Conservation (phyloP, 2,797 vertebrate genomes). For the Pseudotriccus pelzelni region DNA sequence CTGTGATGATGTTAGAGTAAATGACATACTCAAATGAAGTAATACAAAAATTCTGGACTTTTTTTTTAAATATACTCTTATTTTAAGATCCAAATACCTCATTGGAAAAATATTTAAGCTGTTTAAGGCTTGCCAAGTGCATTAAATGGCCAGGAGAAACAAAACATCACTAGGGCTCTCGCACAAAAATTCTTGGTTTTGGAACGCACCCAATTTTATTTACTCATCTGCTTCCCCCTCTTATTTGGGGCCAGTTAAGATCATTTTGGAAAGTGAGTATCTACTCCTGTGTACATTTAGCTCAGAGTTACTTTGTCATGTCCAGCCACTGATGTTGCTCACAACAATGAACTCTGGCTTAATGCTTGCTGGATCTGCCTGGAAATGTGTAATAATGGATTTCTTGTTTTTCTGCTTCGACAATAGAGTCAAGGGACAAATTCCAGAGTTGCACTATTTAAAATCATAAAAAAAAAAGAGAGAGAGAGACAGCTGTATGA, state of each 20-base stretch:
- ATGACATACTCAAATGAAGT: conserved; percentile 22
- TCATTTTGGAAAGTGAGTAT: neutral
- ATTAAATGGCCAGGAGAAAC: conserved; percentile 39
- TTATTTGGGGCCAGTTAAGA: conserved; percentile 6
- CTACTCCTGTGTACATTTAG: neutral
- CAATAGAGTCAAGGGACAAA: conserved; percentile 25
- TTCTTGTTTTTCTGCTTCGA: conserved; percentile 25
- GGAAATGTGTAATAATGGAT: conserved; percentile 6
- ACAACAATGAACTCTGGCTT: neutral
- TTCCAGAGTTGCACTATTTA: neutral
- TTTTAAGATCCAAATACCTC: conserved; percentile 35
- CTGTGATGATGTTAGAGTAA: conserved; percentile 1
- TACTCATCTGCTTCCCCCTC: conserved; percentile 3
- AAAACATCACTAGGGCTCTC: conserved; percentile 1
- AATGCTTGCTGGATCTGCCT: neutral
- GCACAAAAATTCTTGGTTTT: neutral
- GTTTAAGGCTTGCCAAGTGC: conserved; percentile 45
- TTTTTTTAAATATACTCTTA: neutral
- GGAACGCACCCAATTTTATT: conserved; percentile 1
- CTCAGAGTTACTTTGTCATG: neutral
- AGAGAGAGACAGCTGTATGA: neutral
- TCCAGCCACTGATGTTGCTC: neutral
- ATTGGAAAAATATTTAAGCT: conserved; percentile 54
- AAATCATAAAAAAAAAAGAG: neutral
- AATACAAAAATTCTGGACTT: neutral